Base-by-base conservation (phyloP, 2,888 invertebrate species). In the Trachelus troglodyta region DNA sequence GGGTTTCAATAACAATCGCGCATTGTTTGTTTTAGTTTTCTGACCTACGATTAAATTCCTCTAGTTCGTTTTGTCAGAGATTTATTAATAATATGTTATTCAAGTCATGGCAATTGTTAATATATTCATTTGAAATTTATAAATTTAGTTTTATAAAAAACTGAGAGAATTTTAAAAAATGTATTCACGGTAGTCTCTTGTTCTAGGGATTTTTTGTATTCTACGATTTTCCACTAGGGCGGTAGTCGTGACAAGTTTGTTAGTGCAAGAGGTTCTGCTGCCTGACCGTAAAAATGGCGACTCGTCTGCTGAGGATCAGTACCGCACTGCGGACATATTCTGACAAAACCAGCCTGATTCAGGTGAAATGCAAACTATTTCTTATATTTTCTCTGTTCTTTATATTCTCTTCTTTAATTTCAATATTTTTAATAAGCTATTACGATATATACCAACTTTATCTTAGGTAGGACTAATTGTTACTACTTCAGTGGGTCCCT, bases 231-330 rank as follows among this genome's bases (percentile, higher is more conserved):
- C 9, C 9, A 56, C 56, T 23, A 56, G 9, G 23, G 9, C 23
- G 56, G 23, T 23, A 56, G 23, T 9, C 56, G 23, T 56, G 56
- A 56, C 1, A 56, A 23, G 1, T 56, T 56, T 56, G 9, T 56
- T 56, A 9, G 2, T 23, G 23, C 56, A 56, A 23, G 23, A 23
- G 40, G 40, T 56, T 56, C 56, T 56, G 56, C 71, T 71, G 34
- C 33, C 11, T 71, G 71, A 33, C 9, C 23, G 12, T 34, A 71
- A 90, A 91, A 90, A 92, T 92, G 92, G 92, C 92, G 89, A 90
- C 92, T 81, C 90, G 91, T 88, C 83, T 92, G 83, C 84, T 92
- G 79, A 90, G 85, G 85, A 84, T 92, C 79, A 88, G 90, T 77
- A 86, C 89, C 79, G 88, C 88, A 37, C 83, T 92, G 82, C 89